Evolutionary conservation across 1,140 invertebrate genomes (phyloP), one percentile per base, ranked within the genome.

Genomic region (Cydia strobilella): DNA sequence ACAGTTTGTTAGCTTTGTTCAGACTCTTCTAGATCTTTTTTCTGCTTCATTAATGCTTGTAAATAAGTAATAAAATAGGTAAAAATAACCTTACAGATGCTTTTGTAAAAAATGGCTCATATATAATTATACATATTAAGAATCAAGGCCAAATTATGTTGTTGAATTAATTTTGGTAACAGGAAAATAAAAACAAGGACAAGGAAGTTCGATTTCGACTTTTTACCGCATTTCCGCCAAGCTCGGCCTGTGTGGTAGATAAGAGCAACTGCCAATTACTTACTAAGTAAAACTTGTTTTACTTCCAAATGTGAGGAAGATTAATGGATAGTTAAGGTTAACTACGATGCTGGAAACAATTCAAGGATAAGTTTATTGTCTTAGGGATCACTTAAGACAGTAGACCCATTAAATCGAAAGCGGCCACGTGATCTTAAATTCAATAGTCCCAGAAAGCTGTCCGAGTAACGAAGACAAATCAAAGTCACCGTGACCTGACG

Each of bases 401-500:
- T 54, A 74, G 48, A 35, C 54, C 45, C 51, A 77, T 77, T 75
- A 80, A 85, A 88, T 88, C 85, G 81, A 89, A 84, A 85, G 78
- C 54, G 75, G 74, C 54, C 45, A 48, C 78, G 75, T 80, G 83
- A 84, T 85, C 82, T 84, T 84, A 82, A 88, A 91, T 89, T 86
- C 85, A 84, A 78, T 85, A 83, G 86, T 85, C 77, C 78, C 69
- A 80, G 79, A 79, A 82, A 86, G 82, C 82, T 86, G 90, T 90
- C 88, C 80, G 75, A 81, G 85, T 92, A 92, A 92, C 90, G 90
- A 92, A 92, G 90, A 92, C 90, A 92, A 92, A 92, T 92, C 89
- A 90, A 87, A 88, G 84, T 81, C 77, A 78, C 79, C 69, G 78
- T 86, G 87, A 86, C 85, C 86, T 85, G 87, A 77, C 82, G 65